Conservation (phyloP, 2,797 vertebrate genomes). For the Meda fulgida region DNA sequence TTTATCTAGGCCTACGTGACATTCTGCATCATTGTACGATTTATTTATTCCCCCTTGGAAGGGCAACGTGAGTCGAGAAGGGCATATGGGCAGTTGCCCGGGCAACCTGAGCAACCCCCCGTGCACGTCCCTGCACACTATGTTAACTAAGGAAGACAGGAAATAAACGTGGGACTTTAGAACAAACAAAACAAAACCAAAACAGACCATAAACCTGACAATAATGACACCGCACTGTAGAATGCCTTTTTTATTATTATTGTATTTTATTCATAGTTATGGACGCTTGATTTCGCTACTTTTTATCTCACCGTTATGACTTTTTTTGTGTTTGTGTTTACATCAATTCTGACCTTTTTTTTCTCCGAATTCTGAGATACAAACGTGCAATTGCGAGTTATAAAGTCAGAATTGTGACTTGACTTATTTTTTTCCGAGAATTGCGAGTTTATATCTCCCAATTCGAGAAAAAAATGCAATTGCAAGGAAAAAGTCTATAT, state of each 20-base stretch:
- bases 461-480: neutral
- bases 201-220: neutral
- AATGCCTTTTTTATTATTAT: too few species aligned
- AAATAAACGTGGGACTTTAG: neutral
- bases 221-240: neutral
- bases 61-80: too few species aligned
- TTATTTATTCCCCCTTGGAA: too few species aligned
- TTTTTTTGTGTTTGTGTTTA: too few species aligned
- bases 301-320: neutral
- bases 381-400: neutral
- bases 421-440: neutral
- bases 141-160: neutral
- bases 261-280: too few species aligned
- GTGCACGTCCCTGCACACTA: too few species aligned
- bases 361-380: neutral
- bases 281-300: too few species aligned
- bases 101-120: too few species aligned
- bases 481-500: neutral
- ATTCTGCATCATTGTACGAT: too few species aligned
- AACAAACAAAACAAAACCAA: neutral
- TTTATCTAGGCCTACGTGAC: too few species aligned
- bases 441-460: neutral
- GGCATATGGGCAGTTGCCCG: too few species aligned
- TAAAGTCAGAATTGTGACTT: neutral
- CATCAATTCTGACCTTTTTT: neutral